phyloP scores from a whole-genome alignment of 2,888 invertebrate genomes.

The Mesorhabditis belari region DNA sequence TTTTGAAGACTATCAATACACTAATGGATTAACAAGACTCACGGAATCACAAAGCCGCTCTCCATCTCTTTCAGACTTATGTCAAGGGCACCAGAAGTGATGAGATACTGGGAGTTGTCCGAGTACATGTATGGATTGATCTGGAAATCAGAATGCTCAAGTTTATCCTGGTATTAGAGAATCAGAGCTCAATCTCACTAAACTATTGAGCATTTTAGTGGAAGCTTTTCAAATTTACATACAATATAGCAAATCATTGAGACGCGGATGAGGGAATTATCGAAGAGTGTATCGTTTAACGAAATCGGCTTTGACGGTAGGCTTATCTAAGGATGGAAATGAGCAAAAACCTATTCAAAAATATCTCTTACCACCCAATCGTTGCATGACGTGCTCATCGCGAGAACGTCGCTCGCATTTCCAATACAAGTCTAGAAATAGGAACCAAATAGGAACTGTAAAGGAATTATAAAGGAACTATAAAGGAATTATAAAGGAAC shows the following conservation, averaged over 20 bases:
- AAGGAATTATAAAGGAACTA: no score
- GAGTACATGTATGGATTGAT: conserved; percentile 31
- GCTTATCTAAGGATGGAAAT: not conserved
- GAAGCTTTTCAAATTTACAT: no score
- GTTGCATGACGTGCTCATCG: conserved; percentile 14
- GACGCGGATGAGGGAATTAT: not conserved
- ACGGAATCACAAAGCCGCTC: conserved; percentile 16
- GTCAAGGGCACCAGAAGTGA: conserved; percentile 31
- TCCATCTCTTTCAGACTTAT: conserved; percentile 20
- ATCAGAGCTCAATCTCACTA: no score
- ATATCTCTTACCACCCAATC: conserved; percentile 24
- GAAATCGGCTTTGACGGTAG: conserved; percentile 5
- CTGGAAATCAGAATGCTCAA: not conserved
- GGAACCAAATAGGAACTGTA: no score
- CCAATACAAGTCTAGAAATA: conserved; percentile 11
- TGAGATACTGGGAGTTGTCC: conserved; percentile 27
- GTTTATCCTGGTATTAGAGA: no score
- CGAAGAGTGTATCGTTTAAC: conserved; percentile 11
- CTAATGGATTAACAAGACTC: not conserved
- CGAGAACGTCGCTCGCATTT: conserved; percentile 15
- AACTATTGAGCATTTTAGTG: no score
- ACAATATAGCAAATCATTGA: conserved; percentile 1
- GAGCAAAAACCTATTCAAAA: not conserved
- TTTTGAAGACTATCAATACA: not conserved
- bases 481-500: no score